Evolutionary conservation across 2,888 invertebrate species (phyloP).

Genomic region (Macrophya annulata): DNA sequence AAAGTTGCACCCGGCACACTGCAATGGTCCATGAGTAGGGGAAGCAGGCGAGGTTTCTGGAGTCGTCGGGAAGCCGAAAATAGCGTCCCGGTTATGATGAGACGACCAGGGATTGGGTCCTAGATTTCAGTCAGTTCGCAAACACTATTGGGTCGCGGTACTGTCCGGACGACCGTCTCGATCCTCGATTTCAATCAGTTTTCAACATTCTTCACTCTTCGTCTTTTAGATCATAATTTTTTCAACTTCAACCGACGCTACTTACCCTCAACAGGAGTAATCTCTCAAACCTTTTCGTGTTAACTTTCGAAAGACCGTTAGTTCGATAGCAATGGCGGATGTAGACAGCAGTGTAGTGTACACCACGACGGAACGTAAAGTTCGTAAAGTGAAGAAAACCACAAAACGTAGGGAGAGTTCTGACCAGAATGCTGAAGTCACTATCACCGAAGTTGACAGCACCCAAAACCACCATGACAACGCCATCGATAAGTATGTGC

Average conservation of each 20-base stretch:
- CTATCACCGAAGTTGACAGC: conserved; percentile 91
- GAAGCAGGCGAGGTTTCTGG: conserved; percentile 73
- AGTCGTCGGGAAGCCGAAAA: conserved; percentile 79
- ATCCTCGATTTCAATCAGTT: conserved; percentile 42
- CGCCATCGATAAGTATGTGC: conserved; percentile 92
- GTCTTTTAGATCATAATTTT: background rate
- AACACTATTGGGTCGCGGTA: conserved; percentile 75
- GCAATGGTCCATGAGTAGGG: conserved; percentile 67
- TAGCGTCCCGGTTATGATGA: conserved; percentile 78
- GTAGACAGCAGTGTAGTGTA: conserved; percentile 94
- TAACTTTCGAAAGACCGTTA: conserved; percentile 6
- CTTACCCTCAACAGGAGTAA: background rate
- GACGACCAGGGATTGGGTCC: conserved; percentile 78
- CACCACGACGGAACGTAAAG: conserved; percentile 91
- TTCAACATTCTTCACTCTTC: background rate
- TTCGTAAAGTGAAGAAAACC: conserved; percentile 95
- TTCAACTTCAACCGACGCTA: background rate
- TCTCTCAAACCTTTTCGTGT: conserved; percentile 33
- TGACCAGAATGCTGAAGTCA: conserved; percentile 87
- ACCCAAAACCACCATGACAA: conserved; percentile 84
- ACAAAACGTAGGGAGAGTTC: conserved; percentile 90
- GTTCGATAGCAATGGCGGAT: conserved; percentile 89
- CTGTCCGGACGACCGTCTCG: conserved; percentile 53
- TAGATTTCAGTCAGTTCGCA: conserved; percentile 80
- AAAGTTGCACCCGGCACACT: conserved; percentile 79